Percentiles rank a stretch among this genome's conserved stretches.
These are phyloP conservation scores for Varanus komodoensis DNA, from an alignment of 2,113 vertebrate genomes.

Conservation along the genomic window DNA sequence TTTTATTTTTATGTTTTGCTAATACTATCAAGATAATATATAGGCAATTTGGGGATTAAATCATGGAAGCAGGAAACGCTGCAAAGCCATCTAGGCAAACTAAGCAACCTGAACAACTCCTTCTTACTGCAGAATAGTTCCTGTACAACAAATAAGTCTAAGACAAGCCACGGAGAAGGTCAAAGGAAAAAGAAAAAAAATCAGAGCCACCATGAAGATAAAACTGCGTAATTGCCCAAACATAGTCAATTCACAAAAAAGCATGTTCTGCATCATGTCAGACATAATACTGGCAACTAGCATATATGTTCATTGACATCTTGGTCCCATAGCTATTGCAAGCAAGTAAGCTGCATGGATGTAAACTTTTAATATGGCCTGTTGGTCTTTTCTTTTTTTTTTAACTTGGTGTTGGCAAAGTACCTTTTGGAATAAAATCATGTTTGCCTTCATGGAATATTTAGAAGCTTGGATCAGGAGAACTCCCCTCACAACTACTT, in stretches of 20 bases:
- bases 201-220: constrained; percentile 29
- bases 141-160: constrained; percentile 1
- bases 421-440: not conserved
- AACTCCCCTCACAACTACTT: not conserved
- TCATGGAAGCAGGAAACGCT: not conserved
- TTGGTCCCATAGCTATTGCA: not conserved
- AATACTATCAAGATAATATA: constrained; percentile 8
- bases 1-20: not conserved
- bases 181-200: not conserved
- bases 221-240: constrained; percentile 40
- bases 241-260: not conserved
- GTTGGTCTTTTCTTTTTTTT: not conserved
- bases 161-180: not conserved
- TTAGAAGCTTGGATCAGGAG: not conserved
- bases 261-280: not conserved
- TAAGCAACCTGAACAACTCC: not conserved
- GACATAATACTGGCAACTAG: not conserved
- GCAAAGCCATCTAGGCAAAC: not conserved
- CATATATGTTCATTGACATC: not conserved
- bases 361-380: constrained; percentile 15
- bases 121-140: not conserved
- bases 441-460: constrained; percentile 5
- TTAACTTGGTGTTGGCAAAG: not conserved
- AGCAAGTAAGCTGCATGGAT: constrained; percentile 1
- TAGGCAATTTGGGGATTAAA: constrained; percentile 22